phyloP scores from a whole-genome alignment of 2,888 invertebrate genomes.

The Philereme transversata region DNA sequence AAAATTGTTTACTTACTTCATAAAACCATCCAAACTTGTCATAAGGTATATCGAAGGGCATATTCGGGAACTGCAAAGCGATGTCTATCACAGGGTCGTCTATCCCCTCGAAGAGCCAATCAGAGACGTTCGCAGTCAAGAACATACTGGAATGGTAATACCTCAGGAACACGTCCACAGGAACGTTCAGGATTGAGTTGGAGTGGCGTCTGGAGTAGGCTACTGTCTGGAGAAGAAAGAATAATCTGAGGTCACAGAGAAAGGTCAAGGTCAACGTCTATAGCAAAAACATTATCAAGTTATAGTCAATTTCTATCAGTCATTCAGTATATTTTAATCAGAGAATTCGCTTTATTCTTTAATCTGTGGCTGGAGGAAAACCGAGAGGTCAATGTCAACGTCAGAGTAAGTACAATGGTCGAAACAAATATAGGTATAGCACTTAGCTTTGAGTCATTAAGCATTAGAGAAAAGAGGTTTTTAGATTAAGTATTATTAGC shows the following conservation, averaged over 20 bases:
- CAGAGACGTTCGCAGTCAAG: slow-evolving; percentile 85
- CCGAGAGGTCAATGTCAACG: not conserved
- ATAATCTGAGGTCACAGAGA: not conserved
- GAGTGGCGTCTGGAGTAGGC: slow-evolving; percentile 83
- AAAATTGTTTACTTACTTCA: slow-evolving; percentile 78
- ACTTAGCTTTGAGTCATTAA: too few species aligned
- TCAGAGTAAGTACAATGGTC: not conserved
- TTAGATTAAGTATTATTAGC: too few species aligned
- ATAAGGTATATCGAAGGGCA: slow-evolving; percentile 85
- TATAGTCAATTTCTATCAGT: too few species aligned
- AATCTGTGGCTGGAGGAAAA: not conserved
- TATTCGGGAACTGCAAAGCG: slow-evolving; percentile 77
- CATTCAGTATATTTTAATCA: too few species aligned
- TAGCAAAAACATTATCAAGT: too few species aligned
- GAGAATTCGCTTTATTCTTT: too few species aligned
- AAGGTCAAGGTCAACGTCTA: not conserved
- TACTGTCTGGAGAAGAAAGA: slow-evolving; percentile 82
- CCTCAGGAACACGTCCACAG: slow-evolving; percentile 83
- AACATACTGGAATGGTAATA: slow-evolving; percentile 79
- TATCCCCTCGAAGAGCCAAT: slow-evolving; percentile 92
- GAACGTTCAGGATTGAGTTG: slow-evolving; percentile 50
- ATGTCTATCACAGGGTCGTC: slow-evolving; percentile 87
- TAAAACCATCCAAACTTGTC: slow-evolving; percentile 95
- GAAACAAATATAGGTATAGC: too few species aligned
- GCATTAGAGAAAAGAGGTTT: too few species aligned